A percentile compares a stretch with the other conserved stretches of the same genome.
Conservation (phyloP, 2,113 vertebrate species). For the Sinocyclocheilus anophthalmus region DNA sequence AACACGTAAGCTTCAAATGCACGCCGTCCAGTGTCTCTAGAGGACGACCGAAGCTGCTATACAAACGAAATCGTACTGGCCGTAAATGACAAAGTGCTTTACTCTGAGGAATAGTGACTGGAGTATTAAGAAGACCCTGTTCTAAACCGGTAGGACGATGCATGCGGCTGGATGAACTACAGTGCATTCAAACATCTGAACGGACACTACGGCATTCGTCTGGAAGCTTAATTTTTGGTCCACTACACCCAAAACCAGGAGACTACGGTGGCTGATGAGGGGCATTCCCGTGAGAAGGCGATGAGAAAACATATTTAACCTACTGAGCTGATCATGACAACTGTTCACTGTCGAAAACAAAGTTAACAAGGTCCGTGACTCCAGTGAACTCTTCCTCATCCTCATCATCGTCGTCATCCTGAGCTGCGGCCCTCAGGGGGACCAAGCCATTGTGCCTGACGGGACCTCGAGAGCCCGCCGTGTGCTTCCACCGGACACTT, state of each 20-base stretch:
- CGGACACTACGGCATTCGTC: constrained; percentile 37
- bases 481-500: constrained; percentile 77
- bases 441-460: constrained; percentile 80
- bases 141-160: constrained; percentile 41
- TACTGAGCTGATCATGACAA: constrained; percentile 75
- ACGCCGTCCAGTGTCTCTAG: constrained; percentile 80
- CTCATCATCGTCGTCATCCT: constrained; percentile 82
- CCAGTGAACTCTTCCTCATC: constrained; percentile 86
- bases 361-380: constrained; percentile 93
- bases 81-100: constrained; percentile 68
- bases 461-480: constrained; percentile 84
- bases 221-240: constrained; percentile 53
- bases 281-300: constrained; percentile 51
- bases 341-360: constrained; percentile 94
- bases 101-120: constrained; percentile 48
- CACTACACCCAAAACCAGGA: constrained; percentile 46
- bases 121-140: constrained; percentile 49
- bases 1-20: constrained; percentile 70
- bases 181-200: constrained; percentile 43
- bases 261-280: constrained; percentile 24
- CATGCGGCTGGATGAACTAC: constrained; percentile 31
- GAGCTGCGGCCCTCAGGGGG: constrained; percentile 74
- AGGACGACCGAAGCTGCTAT: constrained; percentile 47
- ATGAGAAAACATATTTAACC: constrained; percentile 56
- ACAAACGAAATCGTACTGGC: constrained; percentile 74